Evolutionary conservation across 1,140 invertebrate species (phyloP).

Genomic region (Trachymyrmex cornetzi): DNA sequence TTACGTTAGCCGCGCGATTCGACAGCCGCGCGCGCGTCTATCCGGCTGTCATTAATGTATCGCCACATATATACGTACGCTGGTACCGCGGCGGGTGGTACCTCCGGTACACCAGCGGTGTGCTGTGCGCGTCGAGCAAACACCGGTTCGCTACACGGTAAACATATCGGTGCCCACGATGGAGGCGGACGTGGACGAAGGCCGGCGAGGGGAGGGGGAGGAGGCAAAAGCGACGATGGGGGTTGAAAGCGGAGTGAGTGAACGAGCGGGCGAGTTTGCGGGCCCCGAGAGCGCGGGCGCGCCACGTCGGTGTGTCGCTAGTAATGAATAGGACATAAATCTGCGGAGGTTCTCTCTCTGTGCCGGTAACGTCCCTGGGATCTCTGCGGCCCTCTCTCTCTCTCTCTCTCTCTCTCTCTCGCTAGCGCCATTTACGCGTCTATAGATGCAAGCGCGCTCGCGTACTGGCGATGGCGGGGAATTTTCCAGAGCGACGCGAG

Average conservation of each 20-base stretch:
- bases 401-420: neutral
- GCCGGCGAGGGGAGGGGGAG: neutral
- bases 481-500: conserved; percentile 53
- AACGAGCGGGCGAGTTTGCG: conserved; percentile 38
- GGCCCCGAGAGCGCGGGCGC: conserved; percentile 43
- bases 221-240: conserved; percentile 32
- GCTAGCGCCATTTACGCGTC: conserved; percentile 35
- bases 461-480: neutral
- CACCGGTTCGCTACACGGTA: conserved; percentile 73
- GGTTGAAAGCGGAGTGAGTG: conserved; percentile 44
- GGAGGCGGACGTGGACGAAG: conserved; percentile 33
- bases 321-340: conserved; percentile 84
- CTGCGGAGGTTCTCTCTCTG: conserved; percentile 70
- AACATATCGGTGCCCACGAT: conserved; percentile 71
- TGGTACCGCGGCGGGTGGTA: conserved; percentile 52
- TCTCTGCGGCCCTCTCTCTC: conserved; percentile 8
- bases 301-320: conserved; percentile 74
- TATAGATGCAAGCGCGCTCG: conserved; percentile 18
- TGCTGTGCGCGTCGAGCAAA: conserved; percentile 72
- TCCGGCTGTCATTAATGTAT: conserved; percentile 83
- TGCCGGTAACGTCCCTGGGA: conserved; percentile 48
- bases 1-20: conserved; percentile 30
- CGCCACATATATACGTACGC: conserved; percentile 66
- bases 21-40: conserved; percentile 42
- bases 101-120: conserved; percentile 8